Percentiles rank a stretch among this genome's conserved stretches.
phyloP scores from a whole-genome alignment of 2,797 vertebrate species.

The Bufotes viridis region DNA sequence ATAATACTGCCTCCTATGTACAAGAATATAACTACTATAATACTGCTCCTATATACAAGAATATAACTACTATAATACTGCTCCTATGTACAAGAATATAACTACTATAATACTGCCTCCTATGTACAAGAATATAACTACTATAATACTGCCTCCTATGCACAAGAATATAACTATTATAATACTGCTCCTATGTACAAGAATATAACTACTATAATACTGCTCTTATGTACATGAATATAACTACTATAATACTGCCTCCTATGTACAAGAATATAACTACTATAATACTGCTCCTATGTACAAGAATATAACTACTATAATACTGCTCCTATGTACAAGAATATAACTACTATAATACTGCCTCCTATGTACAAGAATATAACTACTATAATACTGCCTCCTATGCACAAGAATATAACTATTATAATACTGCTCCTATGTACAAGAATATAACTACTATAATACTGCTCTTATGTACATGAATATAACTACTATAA shows the following conservation, averaged over 20 bases:
- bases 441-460: conserved; percentile 1
- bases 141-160: no score
- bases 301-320: conserved; percentile 9
- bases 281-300: conserved; percentile 4
- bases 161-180: no score
- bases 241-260: not conserved
- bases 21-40: no score
- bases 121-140: no score
- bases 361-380: not conserved
- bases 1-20: no score
- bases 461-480: not conserved
- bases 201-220: no score
- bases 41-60: no score
- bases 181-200: no score
- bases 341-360: conserved; percentile 4
- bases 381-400: conserved; percentile 19
- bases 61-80: no score
- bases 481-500: conserved; percentile 1
- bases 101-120: no score
- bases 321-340: conserved; percentile 4
- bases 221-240: no score
- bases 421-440: conserved; percentile 9
- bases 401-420: not conserved
- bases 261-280: not conserved
- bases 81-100: no score